These are phyloP conservation scores for Volucella inflata DNA, from an alignment of 2,888 invertebrate species.

Conservation along the genomic window DNA sequence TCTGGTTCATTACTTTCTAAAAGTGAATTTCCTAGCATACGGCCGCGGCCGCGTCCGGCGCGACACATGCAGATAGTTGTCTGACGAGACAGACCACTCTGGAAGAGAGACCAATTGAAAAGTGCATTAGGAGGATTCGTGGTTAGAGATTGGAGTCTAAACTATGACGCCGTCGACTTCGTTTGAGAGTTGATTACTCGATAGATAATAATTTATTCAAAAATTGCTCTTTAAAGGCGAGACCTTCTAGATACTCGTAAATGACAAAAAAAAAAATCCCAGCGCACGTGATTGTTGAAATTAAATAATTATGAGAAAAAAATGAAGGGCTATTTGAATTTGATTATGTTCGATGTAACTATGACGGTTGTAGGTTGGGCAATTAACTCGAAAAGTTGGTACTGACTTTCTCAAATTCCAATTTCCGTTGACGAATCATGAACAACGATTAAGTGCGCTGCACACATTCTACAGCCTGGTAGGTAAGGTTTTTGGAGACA, in stretches of 20 bases:
- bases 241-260: background rate
- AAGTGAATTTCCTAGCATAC: slow-evolving; percentile 64
- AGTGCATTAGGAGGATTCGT: slow-evolving; percentile 24
- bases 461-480: too few relatives aligned
- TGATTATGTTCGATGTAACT: too few relatives aligned
- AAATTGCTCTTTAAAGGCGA: slow-evolving; percentile 9
- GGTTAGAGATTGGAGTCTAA: background rate
- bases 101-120: slow-evolving; percentile 40
- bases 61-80: background rate
- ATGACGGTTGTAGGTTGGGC: too few relatives aligned
- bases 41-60: too few relatives aligned
- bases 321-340: too few relatives aligned
- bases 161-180: background rate
- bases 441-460: too few relatives aligned
- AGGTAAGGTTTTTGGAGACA: too few relatives aligned
- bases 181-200: slow-evolving; percentile 4
- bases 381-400: too few relatives aligned
- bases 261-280: background rate
- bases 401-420: too few relatives aligned
- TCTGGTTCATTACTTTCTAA: slow-evolving; percentile 66
- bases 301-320: too few relatives aligned
- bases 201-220: slow-evolving; percentile 38
- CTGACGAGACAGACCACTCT: background rate
- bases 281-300: too few relatives aligned
- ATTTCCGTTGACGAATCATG: too few relatives aligned